Conservation (phyloP, 2,888 invertebrate species). For the Mellilla xanthometata region DNA sequence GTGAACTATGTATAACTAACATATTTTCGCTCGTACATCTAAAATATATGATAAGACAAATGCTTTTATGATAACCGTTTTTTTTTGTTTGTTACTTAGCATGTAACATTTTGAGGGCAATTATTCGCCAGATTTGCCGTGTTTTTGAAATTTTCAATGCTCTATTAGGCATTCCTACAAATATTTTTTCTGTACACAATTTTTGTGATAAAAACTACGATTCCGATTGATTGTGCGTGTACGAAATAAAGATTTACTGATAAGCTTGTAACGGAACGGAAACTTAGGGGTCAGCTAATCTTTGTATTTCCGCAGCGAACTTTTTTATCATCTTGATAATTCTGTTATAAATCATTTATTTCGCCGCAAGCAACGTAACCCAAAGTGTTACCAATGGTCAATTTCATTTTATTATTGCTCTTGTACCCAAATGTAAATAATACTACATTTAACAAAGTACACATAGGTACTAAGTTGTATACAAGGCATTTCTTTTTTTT, state of each 20-base stretch:
- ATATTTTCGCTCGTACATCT: constrained; percentile 68
- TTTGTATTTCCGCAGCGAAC: too few relatives aligned
- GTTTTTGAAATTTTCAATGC: constrained; percentile 10
- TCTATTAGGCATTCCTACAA: neutral
- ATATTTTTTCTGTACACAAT: constrained; percentile 5
- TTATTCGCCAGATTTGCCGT: neutral
- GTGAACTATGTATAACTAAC: constrained; percentile 37
- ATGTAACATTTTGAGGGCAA: constrained; percentile 17
- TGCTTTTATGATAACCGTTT: constrained; percentile 17
- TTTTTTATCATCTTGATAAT: too few relatives aligned
- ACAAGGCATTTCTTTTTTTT: constrained; percentile 28
- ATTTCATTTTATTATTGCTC: constrained; percentile 1
- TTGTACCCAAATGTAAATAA: neutral
- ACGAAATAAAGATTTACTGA: neutral
- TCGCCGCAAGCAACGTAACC: neutral
- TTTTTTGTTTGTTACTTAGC: constrained; percentile 23
- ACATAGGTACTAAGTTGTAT: too few relatives aligned
- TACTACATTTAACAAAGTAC: too few relatives aligned
- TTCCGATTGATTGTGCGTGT: neutral
- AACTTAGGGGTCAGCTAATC: too few relatives aligned
- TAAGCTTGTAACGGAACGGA: neutral
- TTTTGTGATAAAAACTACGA: constrained; percentile 1
- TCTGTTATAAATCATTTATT: neutral
- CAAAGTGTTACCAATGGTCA: constrained; percentile 8
- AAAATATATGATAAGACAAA: constrained; percentile 62